Evolutionary conservation across 2,888 invertebrate species (phyloP), one percentile per base, ranked within the genome.

Genomic region (Axea sp.): DNA sequence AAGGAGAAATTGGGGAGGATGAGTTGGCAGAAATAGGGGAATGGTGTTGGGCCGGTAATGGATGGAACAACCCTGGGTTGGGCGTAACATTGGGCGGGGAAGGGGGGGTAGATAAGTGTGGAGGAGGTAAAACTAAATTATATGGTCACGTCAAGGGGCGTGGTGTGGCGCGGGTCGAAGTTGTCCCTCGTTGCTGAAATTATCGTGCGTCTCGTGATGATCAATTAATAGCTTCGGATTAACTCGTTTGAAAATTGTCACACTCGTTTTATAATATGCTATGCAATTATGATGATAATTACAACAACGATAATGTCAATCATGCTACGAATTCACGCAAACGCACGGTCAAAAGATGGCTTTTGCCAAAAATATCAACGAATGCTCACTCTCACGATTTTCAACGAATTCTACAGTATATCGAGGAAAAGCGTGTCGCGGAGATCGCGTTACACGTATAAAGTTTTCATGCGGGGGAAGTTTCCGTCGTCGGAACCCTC

Each of bases 131-230:
- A 73, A 71, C 68, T 64, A 67, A 76, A 76, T 76, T 76, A 73
- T 76, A 76, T 74, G 73, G 73, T 71, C 76, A 74, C 73, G 76
- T 76, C 76, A 76, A 73, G 73, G 71, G 76, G 71, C 74, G 73
- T 69, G 69, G 55, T 8, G 28, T 11, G 55, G 55, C 12, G 43
- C 47, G 47, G 65, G 17, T 49, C 68, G 43, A 51, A 59, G 17
- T 35, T 51, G 59, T 51, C 68, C 68, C 59, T 51, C 68, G 45
- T 22, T 28, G 71, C 57, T 68, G 64, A 75, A 76, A 75, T 71
- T 71, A 69, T 77, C 76, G 76, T 65, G 65, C 71, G 62, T 73
- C 51, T 67, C 45, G 55, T 73, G 73, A 75, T 73, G 73, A 77
- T 77, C 77, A 73, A 75, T 77, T 77, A 77, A 73, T 73, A 74